phyloP scores from a whole-genome alignment of 1,140 invertebrate species.

The Drosophila baimaii region DNA sequence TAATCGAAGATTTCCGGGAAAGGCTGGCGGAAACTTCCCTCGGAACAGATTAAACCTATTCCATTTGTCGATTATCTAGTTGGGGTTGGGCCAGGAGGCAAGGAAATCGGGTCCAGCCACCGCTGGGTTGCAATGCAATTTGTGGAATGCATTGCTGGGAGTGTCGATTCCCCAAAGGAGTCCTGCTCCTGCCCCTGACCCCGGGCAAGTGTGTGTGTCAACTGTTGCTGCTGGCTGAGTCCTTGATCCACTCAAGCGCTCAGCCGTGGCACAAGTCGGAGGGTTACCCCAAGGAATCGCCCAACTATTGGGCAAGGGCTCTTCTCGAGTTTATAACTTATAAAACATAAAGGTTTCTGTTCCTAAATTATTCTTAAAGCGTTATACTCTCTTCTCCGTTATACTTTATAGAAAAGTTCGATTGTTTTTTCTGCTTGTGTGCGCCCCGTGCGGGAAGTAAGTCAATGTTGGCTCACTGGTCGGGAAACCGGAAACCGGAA shows the following conservation, averaged over 20 bases:
- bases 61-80: conserved; percentile 28
- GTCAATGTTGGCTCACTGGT: conserved; percentile 46
- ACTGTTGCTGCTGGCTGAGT: neutral
- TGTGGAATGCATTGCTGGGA: conserved; percentile 25
- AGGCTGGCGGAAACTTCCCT: conserved; percentile 42
- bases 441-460: conserved; percentile 19
- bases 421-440: conserved; percentile 10
- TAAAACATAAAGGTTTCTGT: neutral
- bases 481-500: conserved; percentile 51
- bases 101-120: conserved; percentile 3
- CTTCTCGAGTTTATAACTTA: neutral
- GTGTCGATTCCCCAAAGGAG: neutral
- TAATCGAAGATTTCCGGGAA: conserved; percentile 21
- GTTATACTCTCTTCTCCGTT: neutral
- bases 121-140: conserved; percentile 15
- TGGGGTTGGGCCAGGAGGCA: neutral
- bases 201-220: conserved; percentile 1
- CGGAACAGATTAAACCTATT: conserved; percentile 13
- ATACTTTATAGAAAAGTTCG: neutral
- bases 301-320: conserved; percentile 51
- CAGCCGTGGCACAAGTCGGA: conserved; percentile 17
- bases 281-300: conserved; percentile 53
- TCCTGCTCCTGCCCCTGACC: neutral
- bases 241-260: neutral
- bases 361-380: neutral